Conservation (phyloP, 2,888 invertebrate genomes). For the Sclerodermus sp. region DNA sequence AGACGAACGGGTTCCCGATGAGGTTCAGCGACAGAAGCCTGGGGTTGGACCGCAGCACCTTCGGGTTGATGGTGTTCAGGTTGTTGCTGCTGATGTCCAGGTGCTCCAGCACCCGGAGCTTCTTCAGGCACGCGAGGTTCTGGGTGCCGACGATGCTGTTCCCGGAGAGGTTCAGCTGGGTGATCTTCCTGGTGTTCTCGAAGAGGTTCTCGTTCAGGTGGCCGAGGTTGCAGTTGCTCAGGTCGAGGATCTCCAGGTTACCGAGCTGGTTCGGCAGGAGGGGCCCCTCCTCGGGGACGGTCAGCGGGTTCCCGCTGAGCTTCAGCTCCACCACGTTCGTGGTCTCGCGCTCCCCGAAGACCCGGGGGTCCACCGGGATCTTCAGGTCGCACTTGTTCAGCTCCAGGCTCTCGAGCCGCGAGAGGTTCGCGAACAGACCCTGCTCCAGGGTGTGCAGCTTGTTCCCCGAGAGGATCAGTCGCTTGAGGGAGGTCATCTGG, state of each 20-base stretch:
- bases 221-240: slow-evolving; percentile 68
- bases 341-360: slow-evolving; percentile 69
- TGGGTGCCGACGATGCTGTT: slow-evolving; percentile 63
- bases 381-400: slow-evolving; percentile 70
- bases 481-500: slow-evolving; percentile 69
- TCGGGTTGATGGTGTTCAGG: slow-evolving; percentile 64
- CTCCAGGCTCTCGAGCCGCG: slow-evolving; percentile 68
- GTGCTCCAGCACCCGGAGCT: slow-evolving; percentile 63
- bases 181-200: slow-evolving; percentile 65
- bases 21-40: slow-evolving; percentile 66
- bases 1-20: slow-evolving; percentile 70
- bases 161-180: slow-evolving; percentile 64
- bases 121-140: slow-evolving; percentile 63
- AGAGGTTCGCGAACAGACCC: slow-evolving; percentile 70
- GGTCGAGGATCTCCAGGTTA: slow-evolving; percentile 65
- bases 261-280: slow-evolving; percentile 69
- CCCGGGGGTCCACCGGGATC: slow-evolving; percentile 66
- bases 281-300: slow-evolving; percentile 63
- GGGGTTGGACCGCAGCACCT: slow-evolving; percentile 63
- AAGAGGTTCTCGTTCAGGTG: slow-evolving; percentile 66
- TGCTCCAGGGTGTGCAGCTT: slow-evolving; percentile 68
- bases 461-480: slow-evolving; percentile 70
- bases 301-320: slow-evolving; percentile 69
- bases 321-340: slow-evolving; percentile 69
- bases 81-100: slow-evolving; percentile 69